Percentiles rank a stretch among this genome's conserved stretches.
These are phyloP conservation scores for Cantharis rufa DNA, from an alignment of 2,888 invertebrate species.

Conservation along the genomic window DNA sequence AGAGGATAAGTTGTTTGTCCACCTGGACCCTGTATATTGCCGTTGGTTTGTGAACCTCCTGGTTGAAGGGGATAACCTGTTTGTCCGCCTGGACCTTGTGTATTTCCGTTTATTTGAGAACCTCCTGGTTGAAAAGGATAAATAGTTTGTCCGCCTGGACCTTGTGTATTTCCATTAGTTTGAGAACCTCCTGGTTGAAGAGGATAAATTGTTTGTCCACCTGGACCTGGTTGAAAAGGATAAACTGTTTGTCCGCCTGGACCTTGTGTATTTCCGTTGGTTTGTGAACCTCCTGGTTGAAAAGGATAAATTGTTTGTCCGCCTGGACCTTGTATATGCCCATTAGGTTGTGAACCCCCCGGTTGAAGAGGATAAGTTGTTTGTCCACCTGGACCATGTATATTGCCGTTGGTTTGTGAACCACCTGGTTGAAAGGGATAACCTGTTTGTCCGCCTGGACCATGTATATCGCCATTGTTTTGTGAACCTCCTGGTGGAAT, in stretches of 20 bases:
- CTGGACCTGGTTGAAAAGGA: constrained; percentile 3
- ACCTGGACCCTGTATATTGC: background rate
- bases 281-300: constrained; percentile 6
- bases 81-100: constrained; percentile 25
- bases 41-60: constrained; percentile 1
- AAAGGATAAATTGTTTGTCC: constrained; percentile 17
- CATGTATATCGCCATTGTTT: background rate
- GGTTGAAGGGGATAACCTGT: constrained; percentile 1
- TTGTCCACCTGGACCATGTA: background rate
- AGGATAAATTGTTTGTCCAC: constrained; percentile 8
- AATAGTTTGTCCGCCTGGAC: background rate
- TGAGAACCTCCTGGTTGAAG: constrained; percentile 11
- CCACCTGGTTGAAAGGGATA: constrained; percentile 16
- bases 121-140: constrained; percentile 13
- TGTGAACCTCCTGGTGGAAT: constrained; percentile 20
- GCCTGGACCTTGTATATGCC: constrained; percentile 15
- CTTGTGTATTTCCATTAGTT: background rate
- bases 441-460: background rate
- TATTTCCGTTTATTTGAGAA: background rate
- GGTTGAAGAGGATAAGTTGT: constrained; percentile 11
- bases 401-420: background rate
- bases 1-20: constrained; percentile 14
- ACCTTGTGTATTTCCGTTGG: background rate
- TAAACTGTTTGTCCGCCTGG: constrained; percentile 7
- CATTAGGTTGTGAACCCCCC: constrained; percentile 4